A percentile compares a stretch with the other conserved stretches of the same genome.
Conservation (phyloP, 2,113 vertebrate species). For the Pygoscelis adeliae region DNA sequence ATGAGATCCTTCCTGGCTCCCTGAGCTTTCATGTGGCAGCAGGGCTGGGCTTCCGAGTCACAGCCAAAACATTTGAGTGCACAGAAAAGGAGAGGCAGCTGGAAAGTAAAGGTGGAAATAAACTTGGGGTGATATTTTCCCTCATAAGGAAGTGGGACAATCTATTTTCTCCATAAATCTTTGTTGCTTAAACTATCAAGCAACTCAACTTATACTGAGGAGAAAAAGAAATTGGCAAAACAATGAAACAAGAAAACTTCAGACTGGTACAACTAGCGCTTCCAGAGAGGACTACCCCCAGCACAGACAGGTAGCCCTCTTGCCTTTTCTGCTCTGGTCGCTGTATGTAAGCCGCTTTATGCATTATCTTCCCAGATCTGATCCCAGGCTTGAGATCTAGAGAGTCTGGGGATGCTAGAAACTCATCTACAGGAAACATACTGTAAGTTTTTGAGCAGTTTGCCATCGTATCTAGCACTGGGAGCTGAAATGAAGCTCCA, state of each 20-base stretch:
- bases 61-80: not conserved
- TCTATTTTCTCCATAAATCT: not conserved
- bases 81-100: not conserved
- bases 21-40: not conserved
- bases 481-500: not conserved
- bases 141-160: not conserved
- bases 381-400: not conserved
- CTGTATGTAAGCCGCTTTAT: not conserved
- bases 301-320: not conserved
- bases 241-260: not conserved
- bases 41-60: not conserved
- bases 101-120: slow-evolving; percentile 4
- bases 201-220: not conserved
- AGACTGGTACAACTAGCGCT: not conserved
- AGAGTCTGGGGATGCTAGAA: not conserved
- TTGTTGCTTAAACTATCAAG: not conserved
- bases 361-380: not conserved
- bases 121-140: not conserved
- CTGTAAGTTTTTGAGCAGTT: not conserved
- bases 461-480: not conserved
- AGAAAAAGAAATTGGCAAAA: not conserved
- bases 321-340: not conserved
- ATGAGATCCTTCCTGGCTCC: slow-evolving; percentile 10
- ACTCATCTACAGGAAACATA: not conserved
- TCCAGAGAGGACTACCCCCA: not conserved